A percentile compares a stretch with the other conserved stretches of the same genome.
Conservation (phyloP, 2,888 invertebrate species). For the Maniola hyperantus region DNA sequence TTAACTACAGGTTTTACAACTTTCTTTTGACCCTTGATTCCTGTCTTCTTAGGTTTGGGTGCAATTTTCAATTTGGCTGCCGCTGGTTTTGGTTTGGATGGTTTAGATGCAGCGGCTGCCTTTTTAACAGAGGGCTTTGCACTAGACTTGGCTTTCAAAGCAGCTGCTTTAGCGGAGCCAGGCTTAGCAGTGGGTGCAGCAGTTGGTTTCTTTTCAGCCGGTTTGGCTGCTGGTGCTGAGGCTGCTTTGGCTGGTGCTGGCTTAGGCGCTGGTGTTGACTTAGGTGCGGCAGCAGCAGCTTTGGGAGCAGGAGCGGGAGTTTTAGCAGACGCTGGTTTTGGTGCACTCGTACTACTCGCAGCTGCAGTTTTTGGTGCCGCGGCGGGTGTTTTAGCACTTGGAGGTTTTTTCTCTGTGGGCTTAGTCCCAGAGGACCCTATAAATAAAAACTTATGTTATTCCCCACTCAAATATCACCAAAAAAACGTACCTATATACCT, state of each 20-base stretch:
- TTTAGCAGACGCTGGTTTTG: slow-evolving; percentile 68
- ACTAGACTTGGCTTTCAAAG: slow-evolving; percentile 76
- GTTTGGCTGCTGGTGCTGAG: slow-evolving; percentile 63
- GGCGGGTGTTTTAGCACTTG: slow-evolving; percentile 72
- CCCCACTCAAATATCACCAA: not conserved
- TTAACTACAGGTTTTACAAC: slow-evolving; percentile 85
- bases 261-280: slow-evolving; percentile 76
- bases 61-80: slow-evolving; percentile 78
- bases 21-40: slow-evolving; percentile 81
- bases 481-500: not conserved
- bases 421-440: slow-evolving; percentile 69
- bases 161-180: slow-evolving; percentile 79
- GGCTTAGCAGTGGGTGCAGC: slow-evolving; percentile 75
- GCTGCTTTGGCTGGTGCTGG: slow-evolving; percentile 74
- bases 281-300: slow-evolving; percentile 63
- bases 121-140: slow-evolving; percentile 79
- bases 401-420: slow-evolving; percentile 74
- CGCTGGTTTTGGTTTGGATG: slow-evolving; percentile 76
- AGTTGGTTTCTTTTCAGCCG: slow-evolving; percentile 70
- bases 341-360: slow-evolving; percentile 48
- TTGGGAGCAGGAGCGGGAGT: slow-evolving; percentile 71
- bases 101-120: slow-evolving; percentile 74
- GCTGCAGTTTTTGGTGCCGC: slow-evolving; percentile 71
- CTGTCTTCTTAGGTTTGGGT: slow-evolving; percentile 81
- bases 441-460: slow-evolving; percentile 25